Conservation (phyloP, 2,113 vertebrate species). For the Ptychochromis oligacanthus region DNA sequence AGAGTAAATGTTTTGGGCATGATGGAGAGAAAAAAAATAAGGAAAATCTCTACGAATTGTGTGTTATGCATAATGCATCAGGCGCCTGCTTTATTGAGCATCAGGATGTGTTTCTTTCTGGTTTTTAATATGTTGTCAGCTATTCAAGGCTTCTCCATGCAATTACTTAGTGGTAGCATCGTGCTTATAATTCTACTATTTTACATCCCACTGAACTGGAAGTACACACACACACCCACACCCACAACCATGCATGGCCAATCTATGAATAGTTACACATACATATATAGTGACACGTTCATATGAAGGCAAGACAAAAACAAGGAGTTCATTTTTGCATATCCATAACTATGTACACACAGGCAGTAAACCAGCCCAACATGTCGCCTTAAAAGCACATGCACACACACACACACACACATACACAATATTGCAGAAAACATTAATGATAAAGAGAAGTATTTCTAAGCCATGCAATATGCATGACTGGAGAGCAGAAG, state of each 20-base stretch:
- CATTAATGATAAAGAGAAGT: slow-evolving; percentile 56
- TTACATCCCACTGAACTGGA: slow-evolving; percentile 5
- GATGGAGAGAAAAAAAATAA: not conserved
- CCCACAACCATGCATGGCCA: no score
- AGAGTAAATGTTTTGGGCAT: not conserved
- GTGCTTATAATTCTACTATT: slow-evolving; percentile 20
- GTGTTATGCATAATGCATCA: slow-evolving; percentile 49
- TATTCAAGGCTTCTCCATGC: slow-evolving; percentile 28
- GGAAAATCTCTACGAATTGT: not conserved
- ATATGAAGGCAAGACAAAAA: no score
- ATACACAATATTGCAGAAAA: not conserved
- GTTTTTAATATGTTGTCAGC: slow-evolving; percentile 61
- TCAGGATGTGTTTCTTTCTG: slow-evolving; percentile 55
- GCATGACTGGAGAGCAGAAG: slow-evolving; percentile 22
- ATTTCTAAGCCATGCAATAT: slow-evolving; percentile 56
- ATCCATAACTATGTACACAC: not conserved
- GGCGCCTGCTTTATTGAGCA: slow-evolving; percentile 35
- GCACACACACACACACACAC: not conserved
- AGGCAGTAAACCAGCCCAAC: not conserved
- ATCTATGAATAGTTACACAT: no score
- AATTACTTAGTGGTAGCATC: slow-evolving; percentile 29
- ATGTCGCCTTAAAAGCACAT: not conserved
- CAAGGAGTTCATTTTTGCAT: no score
- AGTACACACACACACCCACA: not conserved
- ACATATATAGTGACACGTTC: no score